phyloP scores from a whole-genome alignment of 2,113 vertebrate genomes.

The Carassius auratus region DNA sequence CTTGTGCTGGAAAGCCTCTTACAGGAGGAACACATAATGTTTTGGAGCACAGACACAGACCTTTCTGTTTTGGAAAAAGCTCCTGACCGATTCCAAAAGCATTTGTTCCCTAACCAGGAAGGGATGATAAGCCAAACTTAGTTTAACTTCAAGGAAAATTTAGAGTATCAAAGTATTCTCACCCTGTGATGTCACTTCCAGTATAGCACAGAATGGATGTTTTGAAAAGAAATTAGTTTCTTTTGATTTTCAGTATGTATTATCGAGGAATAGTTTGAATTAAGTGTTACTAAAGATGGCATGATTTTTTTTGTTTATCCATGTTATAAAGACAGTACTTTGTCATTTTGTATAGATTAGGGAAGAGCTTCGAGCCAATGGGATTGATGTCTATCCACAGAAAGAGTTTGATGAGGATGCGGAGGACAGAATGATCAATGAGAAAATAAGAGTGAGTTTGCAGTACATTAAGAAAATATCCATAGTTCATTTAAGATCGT shows the following conservation, averaged over 20 bases:
- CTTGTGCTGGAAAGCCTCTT: constrained; percentile 13
- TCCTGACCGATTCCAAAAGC: not conserved
- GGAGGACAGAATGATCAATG: constrained; percentile 92
- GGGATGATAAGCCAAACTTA: not conserved
- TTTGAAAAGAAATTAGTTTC: too few species aligned
- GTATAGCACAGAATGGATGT: too few species aligned
- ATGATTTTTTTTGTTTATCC: not conserved
- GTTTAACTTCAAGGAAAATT: not conserved
- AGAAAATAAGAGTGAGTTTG: constrained; percentile 90
- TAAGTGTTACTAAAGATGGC: too few species aligned
- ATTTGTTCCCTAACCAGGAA: not conserved
- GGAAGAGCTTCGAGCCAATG: constrained; percentile 91
- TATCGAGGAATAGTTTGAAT: not conserved
- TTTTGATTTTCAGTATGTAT: too few species aligned
- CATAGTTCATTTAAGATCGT: not conserved
- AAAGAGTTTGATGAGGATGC: constrained; percentile 96
- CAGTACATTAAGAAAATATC: not conserved
- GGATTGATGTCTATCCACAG: constrained; percentile 95
- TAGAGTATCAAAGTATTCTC: too few species aligned
- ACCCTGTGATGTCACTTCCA: too few species aligned
- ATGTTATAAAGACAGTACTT: too few species aligned
- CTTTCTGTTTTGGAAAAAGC: not conserved
- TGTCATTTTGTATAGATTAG: constrained; percentile 81
- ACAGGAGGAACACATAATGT: not conserved
- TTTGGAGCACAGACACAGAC: not conserved